phyloP scores from a whole-genome alignment of 2,797 vertebrate species.

The Ara ararauna region DNA sequence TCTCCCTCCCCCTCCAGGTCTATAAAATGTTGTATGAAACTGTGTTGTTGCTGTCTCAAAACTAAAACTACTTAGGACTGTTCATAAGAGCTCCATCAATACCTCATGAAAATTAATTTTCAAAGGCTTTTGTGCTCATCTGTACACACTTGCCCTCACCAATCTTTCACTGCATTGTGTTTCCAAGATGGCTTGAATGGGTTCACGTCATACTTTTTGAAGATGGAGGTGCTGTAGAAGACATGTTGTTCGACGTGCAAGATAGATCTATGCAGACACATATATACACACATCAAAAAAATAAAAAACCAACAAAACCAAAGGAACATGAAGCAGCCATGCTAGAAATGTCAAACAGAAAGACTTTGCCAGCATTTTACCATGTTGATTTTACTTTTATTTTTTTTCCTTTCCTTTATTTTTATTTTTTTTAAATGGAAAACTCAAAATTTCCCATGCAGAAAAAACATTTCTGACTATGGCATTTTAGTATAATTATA shows the following conservation, averaged over 20 bases:
- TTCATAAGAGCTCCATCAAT: not conserved
- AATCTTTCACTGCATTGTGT: not conserved
- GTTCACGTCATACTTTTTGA: not conserved
- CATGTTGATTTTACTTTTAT: not conserved
- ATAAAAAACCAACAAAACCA: not conserved
- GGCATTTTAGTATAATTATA: not conserved
- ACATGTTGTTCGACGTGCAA: not conserved
- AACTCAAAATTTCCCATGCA: not conserved
- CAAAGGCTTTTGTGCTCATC: not conserved
- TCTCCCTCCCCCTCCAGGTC: not conserved
- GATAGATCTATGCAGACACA: not conserved
- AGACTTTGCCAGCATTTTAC: not conserved
- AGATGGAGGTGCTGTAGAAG: not conserved
- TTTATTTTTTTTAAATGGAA: not conserved
- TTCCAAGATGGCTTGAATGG: not conserved
- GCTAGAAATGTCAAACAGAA: not conserved
- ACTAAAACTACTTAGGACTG: not conserved
- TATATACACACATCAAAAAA: accelerated
- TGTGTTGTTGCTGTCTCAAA: not conserved
- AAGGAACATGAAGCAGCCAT: not conserved
- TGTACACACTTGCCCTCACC: not conserved
- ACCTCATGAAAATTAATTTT: not conserved
- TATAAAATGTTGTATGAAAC: not conserved
- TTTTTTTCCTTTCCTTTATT: not conserved
- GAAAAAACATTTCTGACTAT: not conserved